Percentiles rank a stretch among this genome's conserved stretches.
Conservation (phyloP, 2,888 invertebrate genomes). For the Pardosa pseudoannulata region DNA sequence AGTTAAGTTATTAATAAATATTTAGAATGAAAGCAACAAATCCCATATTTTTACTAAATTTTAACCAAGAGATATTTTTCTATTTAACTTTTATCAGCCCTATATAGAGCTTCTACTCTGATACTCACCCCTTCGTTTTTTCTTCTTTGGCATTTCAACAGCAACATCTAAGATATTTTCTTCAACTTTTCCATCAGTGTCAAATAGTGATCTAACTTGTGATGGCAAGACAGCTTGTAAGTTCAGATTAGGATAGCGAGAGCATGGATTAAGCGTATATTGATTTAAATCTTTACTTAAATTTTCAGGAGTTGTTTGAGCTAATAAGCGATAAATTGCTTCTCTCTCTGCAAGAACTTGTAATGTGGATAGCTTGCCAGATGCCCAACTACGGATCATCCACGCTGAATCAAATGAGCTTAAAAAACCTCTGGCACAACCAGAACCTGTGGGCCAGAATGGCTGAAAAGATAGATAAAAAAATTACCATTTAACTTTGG, state of each 20-base stretch:
- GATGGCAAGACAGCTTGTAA: slow-evolving; percentile 82
- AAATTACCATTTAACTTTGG: no score
- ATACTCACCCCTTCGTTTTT: slow-evolving; percentile 81
- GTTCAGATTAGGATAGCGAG: slow-evolving; percentile 81
- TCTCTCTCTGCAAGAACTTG: slow-evolving; percentile 92
- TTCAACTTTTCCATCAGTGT: slow-evolving; percentile 81
- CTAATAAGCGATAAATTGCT: slow-evolving; percentile 90
- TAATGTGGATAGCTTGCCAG: slow-evolving; percentile 84
- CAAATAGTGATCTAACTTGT: slow-evolving; percentile 81
- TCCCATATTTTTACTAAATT: no score
- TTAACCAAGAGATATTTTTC: no score
- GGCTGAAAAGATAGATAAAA: slow-evolving; percentile 82
- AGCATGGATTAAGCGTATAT: slow-evolving; percentile 82
- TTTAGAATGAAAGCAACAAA: no score
- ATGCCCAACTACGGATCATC: slow-evolving; percentile 91
- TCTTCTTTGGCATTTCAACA: slow-evolving; percentile 83
- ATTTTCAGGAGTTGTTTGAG: slow-evolving; percentile 98
- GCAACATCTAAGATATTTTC: slow-evolving; percentile 76
- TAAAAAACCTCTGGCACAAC: slow-evolving; percentile 97
- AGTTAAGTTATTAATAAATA: no score
- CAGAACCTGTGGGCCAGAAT: slow-evolving; percentile 99
- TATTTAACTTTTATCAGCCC: no score
- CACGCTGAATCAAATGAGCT: slow-evolving; percentile 97
- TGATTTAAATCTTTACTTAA: slow-evolving; percentile 86
- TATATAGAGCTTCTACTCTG: no score